A percentile compares a stretch with the other conserved stretches of the same genome.
Evolutionary conservation across 2,797 vertebrate species (phyloP).

Genomic region (Nannoperca australis): DNA sequence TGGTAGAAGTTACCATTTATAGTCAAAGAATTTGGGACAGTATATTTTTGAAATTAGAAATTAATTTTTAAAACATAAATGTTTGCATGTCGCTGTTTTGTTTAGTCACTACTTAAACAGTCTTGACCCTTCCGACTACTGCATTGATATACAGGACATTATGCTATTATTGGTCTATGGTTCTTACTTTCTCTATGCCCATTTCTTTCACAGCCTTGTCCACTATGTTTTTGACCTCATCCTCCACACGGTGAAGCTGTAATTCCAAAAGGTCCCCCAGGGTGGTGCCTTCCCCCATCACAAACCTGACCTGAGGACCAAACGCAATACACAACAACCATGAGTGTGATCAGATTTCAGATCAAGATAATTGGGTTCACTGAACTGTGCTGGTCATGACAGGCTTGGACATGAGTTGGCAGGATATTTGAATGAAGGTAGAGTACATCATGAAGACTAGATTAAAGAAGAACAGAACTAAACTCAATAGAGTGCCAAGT

Average conservation of each 20-base stretch:
- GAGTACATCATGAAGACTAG: background rate
- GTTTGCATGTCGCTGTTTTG: background rate
- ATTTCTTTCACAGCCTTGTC: conserved; percentile 89
- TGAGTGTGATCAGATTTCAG: conserved; percentile 58
- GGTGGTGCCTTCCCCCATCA: conserved; percentile 86
- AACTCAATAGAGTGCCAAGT: background rate
- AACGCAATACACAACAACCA: conserved; percentile 11
- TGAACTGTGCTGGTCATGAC: conserved; percentile 30
- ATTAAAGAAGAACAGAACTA: conserved; percentile 7
- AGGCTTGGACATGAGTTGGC: conserved; percentile 26
- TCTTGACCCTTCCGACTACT: background rate
- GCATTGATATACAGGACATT: background rate
- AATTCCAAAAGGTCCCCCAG: conserved; percentile 86
- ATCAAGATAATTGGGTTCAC: conserved; percentile 54
- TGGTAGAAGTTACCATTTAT: background rate
- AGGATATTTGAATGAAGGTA: conserved; percentile 12
- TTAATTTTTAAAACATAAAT: background rate
- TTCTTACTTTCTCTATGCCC: conserved; percentile 80
- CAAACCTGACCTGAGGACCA: conserved; percentile 83
- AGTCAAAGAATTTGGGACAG: background rate
- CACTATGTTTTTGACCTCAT: conserved; percentile 88
- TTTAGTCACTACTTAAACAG: background rate
- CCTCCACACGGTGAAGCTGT: conserved; percentile 86
- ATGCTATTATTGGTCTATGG: background rate
- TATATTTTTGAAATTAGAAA: background rate